Percentiles rank a stretch among this genome's conserved stretches.
Evolutionary conservation across 2,113 vertebrate species (phyloP).

Genomic region (Colaptes auratus): DNA sequence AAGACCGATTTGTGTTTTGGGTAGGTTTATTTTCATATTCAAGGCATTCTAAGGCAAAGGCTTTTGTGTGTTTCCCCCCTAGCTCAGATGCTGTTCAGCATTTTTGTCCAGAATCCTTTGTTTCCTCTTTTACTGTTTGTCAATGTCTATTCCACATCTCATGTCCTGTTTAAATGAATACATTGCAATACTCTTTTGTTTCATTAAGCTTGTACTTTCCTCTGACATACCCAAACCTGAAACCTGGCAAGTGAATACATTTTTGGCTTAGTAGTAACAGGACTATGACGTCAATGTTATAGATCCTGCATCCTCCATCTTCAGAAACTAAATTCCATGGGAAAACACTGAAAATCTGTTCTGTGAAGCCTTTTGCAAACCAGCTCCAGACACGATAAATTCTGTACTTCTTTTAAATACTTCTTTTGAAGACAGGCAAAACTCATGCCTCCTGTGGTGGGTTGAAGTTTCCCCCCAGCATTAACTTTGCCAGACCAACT

Average conservation of each 20-base stretch:
- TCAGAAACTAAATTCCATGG: neutral
- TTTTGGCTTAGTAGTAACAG: neutral
- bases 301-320: neutral
- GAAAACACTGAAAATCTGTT: neutral
- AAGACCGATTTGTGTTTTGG: rapidly evolving
- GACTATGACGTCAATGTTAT: neutral
- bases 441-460: neutral
- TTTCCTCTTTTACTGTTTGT: neutral
- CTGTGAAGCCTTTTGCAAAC: neutral
- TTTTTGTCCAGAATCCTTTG: neutral
- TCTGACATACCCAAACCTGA: neutral
- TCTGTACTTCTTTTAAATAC: neutral
- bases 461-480: too few species aligned
- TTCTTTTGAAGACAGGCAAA: neutral
- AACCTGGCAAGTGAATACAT: neutral
- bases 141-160: neutral
- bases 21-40: neutral
- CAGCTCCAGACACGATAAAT: neutral
- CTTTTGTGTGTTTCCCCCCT: rapidly evolving
- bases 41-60: neutral
- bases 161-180: neutral
- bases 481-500: too few species aligned
- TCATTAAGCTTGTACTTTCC: neutral
- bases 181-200: neutral
- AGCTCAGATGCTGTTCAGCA: neutral